Conservation (phyloP, 2,113 vertebrate genomes). For the Bagarius yarrelli region DNA sequence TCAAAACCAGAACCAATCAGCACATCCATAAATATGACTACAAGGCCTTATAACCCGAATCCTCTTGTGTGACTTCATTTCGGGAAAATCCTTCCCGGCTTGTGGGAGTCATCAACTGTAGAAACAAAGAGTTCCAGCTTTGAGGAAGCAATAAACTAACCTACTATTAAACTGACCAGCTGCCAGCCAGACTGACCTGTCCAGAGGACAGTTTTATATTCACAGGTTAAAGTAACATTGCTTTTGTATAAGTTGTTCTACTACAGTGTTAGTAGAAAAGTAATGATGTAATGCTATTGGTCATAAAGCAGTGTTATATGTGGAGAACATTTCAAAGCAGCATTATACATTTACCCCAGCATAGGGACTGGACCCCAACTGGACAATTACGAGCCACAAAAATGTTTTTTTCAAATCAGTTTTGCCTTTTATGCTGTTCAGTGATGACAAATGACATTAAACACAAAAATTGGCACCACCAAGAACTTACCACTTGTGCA, state of each 20-base stretch:
- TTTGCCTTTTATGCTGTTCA: background rate
- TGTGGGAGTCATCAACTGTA: constrained; percentile 30
- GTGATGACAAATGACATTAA: background rate
- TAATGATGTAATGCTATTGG: background rate
- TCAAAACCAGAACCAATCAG: background rate
- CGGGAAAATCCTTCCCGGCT: background rate
- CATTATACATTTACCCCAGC: background rate
- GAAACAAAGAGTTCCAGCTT: constrained; percentile 30
- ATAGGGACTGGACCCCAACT: background rate
- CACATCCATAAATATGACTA: background rate
- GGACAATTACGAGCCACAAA: background rate
- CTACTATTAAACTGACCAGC: constrained; percentile 11
- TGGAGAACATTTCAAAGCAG: background rate
- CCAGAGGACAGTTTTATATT: background rate
- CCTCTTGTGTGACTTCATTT: background rate
- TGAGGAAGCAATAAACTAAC: constrained; percentile 29
- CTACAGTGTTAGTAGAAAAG: background rate
- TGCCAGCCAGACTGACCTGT: background rate
- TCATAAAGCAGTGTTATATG: background rate
- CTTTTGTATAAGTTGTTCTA: background rate
- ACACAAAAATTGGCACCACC: too few relatives aligned
- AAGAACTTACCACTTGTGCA: too few relatives aligned
- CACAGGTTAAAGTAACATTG: background rate
- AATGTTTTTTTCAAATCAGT: background rate
- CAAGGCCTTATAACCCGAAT: background rate